Base-by-base conservation (phyloP, 2,113 vertebrate genomes). In the Romanogobio albipinnatus region DNA sequence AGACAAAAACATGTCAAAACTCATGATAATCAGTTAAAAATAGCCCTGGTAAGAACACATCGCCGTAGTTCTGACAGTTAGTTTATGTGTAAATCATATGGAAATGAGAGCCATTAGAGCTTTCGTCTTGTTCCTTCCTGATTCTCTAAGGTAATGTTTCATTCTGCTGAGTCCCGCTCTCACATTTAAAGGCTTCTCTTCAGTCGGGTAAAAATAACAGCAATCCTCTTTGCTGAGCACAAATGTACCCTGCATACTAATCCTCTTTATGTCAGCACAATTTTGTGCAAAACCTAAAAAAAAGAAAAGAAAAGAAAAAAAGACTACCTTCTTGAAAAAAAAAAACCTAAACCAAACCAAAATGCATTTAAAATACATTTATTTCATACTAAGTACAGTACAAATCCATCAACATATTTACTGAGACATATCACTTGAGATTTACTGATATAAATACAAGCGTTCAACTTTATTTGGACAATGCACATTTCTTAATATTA, bases 41-140 rank as follows among this genome's bases (percentile, higher is more conserved):
- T 26, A 58, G 43, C 43, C 59, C 59, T 1, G 15, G 59, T 11
- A 24, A 22, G 24, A 80, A 53, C 59, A 15, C 14, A 33, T 3
- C 11, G 33, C 56, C 39, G 13, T 9, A 2, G 49, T 26, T 53
- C 64, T 53, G 64, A 56, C 49, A 56, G 66, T 56, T 82, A 58
- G 71, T 58, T 73, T 73, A 58, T 71, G 49, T 58, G 81, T 58
- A 82, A 71, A 82, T 71, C 6, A 70, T 58, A 56, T 82, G 45
- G 66, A 70, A 82, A 71, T 58, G 11, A 71, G 62, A 33, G 47
- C 29, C 9, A 47, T 53, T 9, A 61, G 29, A 61, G 76, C 76
- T 77, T 68, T 66, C 51, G 9, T 64, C 62, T 68, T 36, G 47
- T 81, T 68, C 26, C 26, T 33, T 81, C 29, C 6, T 53, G 62